phyloP scores from a whole-genome alignment of 2,888 invertebrate species.

The Phaedon cochleariae region DNA sequence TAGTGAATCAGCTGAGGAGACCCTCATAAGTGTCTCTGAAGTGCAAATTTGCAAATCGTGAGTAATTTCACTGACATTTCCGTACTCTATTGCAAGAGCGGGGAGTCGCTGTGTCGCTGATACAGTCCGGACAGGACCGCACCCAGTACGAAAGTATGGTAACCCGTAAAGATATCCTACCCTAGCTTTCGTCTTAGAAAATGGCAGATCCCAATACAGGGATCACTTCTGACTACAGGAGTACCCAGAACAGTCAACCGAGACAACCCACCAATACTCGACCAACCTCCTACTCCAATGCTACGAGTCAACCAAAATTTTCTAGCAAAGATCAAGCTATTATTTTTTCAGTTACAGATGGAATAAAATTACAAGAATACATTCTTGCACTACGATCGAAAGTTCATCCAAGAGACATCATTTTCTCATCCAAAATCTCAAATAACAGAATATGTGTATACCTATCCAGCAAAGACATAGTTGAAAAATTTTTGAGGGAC shows the following conservation, averaged over 20 bases:
- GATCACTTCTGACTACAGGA: too few species aligned
- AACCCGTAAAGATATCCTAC: background rate
- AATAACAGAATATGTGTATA: conserved; percentile 43
- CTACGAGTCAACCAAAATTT: conserved; percentile 13
- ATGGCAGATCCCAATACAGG: too few species aligned
- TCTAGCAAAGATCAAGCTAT: conserved; percentile 18
- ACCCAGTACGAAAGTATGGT: background rate
- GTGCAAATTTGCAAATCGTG: background rate
- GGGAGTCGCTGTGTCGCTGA: background rate
- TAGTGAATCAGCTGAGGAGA: background rate
- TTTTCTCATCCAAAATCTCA: conserved; percentile 38
- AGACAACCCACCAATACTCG: too few species aligned
- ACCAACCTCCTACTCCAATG: background rate
- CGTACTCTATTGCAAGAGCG: background rate
- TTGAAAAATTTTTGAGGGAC: conserved; percentile 33
- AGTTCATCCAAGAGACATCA: conserved; percentile 28
- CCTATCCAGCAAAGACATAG: conserved; percentile 27
- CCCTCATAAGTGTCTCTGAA: background rate
- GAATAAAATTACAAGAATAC: conserved; percentile 5
- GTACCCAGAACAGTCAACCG: too few species aligned
- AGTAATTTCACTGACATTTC: background rate
- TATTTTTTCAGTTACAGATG: conserved; percentile 10
- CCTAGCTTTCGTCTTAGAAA: background rate
- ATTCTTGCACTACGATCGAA: conserved; percentile 21
- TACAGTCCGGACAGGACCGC: background rate